A percentile compares a stretch with the other conserved stretches of the same genome.
Evolutionary conservation across 1,140 invertebrate species (phyloP).

Genomic region (Aphelenchoides avenae): DNA sequence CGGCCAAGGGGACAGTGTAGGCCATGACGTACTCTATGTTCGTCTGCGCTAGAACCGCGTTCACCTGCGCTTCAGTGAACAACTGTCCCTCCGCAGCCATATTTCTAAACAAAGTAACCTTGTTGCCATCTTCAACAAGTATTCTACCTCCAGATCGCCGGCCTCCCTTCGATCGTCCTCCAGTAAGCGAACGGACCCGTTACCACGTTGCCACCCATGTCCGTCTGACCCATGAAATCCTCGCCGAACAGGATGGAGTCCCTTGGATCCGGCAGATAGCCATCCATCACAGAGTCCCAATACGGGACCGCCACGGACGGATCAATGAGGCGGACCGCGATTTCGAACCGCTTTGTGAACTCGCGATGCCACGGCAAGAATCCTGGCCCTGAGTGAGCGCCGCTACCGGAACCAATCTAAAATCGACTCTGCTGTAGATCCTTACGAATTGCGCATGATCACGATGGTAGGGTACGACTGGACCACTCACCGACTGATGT

Average conservation of each 20-base stretch:
- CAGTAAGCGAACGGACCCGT: background rate
- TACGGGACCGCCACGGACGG: slow-evolving; percentile 54
- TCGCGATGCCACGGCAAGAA: slow-evolving; percentile 56
- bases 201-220: background rate
- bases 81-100: slow-evolving; percentile 14
- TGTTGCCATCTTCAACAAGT: slow-evolving; percentile 33
- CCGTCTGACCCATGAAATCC: background rate
- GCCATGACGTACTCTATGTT: slow-evolving; percentile 50
- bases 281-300: slow-evolving; percentile 58
- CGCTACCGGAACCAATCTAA: slow-evolving; percentile 53
- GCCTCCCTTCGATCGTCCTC: background rate
- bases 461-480: background rate
- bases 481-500: slow-evolving; percentile 41
- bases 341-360: slow-evolving; percentile 52
- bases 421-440: slow-evolving; percentile 1
- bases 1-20: slow-evolving; percentile 46
- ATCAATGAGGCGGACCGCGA: slow-evolving; percentile 56
- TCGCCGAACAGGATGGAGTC: background rate
- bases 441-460: slow-evolving; percentile 6
- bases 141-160: slow-evolving; percentile 19
- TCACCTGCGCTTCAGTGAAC: slow-evolving; percentile 36
- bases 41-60: slow-evolving; percentile 44
- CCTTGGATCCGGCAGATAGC: slow-evolving; percentile 35
- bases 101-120: slow-evolving; percentile 14
- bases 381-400: slow-evolving; percentile 52